These are phyloP conservation scores for Planiliza haematocheilus DNA, from an alignment of 2,113 vertebrate genomes.

Conservation along the genomic window DNA sequence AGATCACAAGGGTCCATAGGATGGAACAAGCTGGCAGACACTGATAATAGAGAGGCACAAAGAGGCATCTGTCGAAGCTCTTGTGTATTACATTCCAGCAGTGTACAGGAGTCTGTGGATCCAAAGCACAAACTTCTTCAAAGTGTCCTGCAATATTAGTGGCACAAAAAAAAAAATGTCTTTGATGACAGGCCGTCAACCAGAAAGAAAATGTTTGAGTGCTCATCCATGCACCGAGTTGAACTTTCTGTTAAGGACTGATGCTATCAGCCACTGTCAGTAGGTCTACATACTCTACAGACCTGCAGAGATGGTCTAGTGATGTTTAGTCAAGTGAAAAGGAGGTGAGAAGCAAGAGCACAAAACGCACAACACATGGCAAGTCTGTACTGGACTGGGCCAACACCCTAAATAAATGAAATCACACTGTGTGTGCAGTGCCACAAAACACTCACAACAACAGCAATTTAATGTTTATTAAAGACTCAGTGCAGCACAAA, in stretches of 20 bases:
- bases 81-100: conserved; percentile 17
- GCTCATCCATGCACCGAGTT: neutral
- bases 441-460: neutral
- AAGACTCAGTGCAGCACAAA: neutral
- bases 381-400: conserved; percentile 20
- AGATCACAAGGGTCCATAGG: conserved; percentile 28
- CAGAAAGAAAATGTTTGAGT: too few species aligned
- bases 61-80: conserved; percentile 37
- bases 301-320: neutral
- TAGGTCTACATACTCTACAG: neutral
- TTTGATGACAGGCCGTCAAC: neutral
- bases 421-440: neutral
- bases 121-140: too few species aligned
- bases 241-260: neutral
- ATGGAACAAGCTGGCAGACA: conserved; percentile 30
- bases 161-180: too few species aligned
- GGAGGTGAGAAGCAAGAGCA: neutral
- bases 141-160: too few species aligned
- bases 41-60: conserved; percentile 52
- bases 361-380: conserved; percentile 1
- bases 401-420: conserved; percentile 37
- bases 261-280: neutral
- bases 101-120: conserved; percentile 2
- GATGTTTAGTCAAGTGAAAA: neutral
- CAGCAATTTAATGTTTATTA: neutral